A percentile compares a stretch with the other conserved stretches of the same genome.
Conservation (phyloP, 2,797 vertebrate species). For the Crocidura indochinensis region DNA sequence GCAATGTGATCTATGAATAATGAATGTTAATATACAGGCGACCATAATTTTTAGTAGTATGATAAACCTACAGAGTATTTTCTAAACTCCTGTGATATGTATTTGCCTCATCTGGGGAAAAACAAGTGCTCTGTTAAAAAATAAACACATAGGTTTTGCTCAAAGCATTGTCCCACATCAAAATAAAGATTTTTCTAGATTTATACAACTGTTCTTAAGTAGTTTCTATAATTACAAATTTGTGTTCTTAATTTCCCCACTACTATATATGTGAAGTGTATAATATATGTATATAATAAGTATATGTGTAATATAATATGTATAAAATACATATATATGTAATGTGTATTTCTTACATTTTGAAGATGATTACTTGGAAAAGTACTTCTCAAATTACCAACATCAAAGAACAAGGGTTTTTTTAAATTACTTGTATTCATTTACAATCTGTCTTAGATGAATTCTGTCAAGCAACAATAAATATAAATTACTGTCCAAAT, state of each 20-base stretch:
- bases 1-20: slow-evolving; percentile 5
- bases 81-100: background rate
- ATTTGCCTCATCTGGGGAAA: slow-evolving; percentile 21
- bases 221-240: background rate
- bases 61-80: background rate
- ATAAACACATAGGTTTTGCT: background rate
- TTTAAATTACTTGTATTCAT: background rate
- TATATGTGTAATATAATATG: too few relatives aligned
- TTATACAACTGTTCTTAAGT: background rate
- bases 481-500: slow-evolving; percentile 31
- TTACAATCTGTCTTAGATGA: background rate
- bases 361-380: background rate
- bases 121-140: background rate
- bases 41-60: background rate
- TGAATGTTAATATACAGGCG: slow-evolving; percentile 46
- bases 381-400: slow-evolving; percentile 6
- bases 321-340: too few relatives aligned
- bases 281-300: too few relatives aligned
- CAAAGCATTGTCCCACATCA: slow-evolving; percentile 13
- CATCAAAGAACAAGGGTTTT: background rate
- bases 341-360: background rate
- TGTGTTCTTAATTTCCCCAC: background rate
- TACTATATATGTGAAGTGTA: too few relatives aligned
- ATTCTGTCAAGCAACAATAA: background rate
- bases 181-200: background rate